Evolutionary conservation across 2,797 vertebrate genomes (phyloP).

Genomic region (Lagocephalus sceleratus): DNA sequence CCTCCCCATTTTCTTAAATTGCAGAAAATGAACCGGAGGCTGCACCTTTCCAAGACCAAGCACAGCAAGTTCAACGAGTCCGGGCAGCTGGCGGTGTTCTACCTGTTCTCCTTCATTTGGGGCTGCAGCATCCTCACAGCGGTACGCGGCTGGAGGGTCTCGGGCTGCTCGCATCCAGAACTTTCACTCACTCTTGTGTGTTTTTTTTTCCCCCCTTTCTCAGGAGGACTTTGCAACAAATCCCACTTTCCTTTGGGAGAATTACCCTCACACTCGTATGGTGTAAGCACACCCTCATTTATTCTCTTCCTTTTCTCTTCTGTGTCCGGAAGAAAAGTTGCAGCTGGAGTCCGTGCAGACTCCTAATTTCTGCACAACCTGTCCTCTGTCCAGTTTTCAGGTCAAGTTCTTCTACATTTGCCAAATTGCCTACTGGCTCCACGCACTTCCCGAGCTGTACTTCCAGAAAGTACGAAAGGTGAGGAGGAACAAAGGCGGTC

Average conservation of each 20-base stretch:
- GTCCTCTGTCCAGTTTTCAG: conserved; percentile 77
- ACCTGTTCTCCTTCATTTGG: conserved; percentile 84
- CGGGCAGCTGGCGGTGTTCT: conserved; percentile 83
- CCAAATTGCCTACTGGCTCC: conserved; percentile 88
- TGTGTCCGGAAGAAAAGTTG: too few relatives aligned
- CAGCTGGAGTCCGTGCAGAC: too few relatives aligned
- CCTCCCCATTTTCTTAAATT: conserved; percentile 27
- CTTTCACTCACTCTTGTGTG: conserved; percentile 14
- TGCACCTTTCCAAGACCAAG: conserved; percentile 85
- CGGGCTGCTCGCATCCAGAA: not conserved
- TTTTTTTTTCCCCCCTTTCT: conserved; percentile 17
- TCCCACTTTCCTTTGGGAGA: conserved; percentile 82
- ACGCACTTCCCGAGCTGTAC: conserved; percentile 83
- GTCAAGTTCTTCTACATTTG: conserved; percentile 90
- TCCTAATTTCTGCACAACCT: conserved; percentile 24
- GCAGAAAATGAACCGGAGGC: conserved; percentile 83
- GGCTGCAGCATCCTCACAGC: conserved; percentile 83
- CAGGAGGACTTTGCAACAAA: conserved; percentile 84
- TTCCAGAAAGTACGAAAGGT: conserved; percentile 87
- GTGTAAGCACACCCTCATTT: conserved; percentile 72
- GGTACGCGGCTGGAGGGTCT: conserved; percentile 59
- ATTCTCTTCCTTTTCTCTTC: too few relatives aligned
- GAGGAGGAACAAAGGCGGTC: conserved; percentile 21
- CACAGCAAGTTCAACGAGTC: conserved; percentile 90
- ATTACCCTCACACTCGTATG: conserved; percentile 82